These are phyloP conservation scores for Polylopha cassiicola DNA, from an alignment of 2,888 invertebrate genomes.

Conservation along the genomic window DNA sequence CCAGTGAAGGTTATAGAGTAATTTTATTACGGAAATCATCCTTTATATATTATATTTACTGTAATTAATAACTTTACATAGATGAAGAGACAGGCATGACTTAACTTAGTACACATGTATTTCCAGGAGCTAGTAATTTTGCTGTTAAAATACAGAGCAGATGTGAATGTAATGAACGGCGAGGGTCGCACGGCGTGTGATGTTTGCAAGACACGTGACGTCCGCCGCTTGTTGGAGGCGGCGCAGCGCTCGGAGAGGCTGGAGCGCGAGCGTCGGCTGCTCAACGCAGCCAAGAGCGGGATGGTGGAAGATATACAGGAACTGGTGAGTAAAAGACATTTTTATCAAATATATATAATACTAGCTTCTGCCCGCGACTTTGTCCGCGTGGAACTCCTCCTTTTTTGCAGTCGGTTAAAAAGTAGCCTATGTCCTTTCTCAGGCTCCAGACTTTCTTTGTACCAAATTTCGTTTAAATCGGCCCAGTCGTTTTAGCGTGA, in stretches of 20 bases:
- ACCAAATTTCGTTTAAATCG: no score
- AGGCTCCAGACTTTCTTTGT: no score
- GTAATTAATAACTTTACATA: no score
- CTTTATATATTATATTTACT: no score
- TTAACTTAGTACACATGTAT: neutral
- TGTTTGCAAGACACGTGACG: slow-evolving; percentile 75
- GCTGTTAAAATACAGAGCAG: slow-evolving; percentile 78
- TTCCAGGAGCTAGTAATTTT: slow-evolving; percentile 79
- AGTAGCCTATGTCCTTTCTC: no score
- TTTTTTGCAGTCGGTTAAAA: no score
- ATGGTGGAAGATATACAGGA: slow-evolving; percentile 73
- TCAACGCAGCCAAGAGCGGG: slow-evolving; percentile 80
- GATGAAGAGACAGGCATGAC: no score
- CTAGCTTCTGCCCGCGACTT: no score
- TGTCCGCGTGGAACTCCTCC: no score
- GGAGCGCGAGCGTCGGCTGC: slow-evolving; percentile 71
- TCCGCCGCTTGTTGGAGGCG: slow-evolving; percentile 75
- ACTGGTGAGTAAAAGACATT: slow-evolving; percentile 59
- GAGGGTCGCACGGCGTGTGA: slow-evolving; percentile 79
- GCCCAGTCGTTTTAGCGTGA: no score
- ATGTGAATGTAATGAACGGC: slow-evolving; percentile 80
- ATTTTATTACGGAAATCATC: no score
- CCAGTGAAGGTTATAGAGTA: no score
- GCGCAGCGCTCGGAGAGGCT: slow-evolving; percentile 78
- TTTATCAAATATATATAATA: neutral